These are phyloP conservation scores for Meloe dianella DNA, from an alignment of 2,888 invertebrate genomes.

Conservation along the genomic window DNA sequence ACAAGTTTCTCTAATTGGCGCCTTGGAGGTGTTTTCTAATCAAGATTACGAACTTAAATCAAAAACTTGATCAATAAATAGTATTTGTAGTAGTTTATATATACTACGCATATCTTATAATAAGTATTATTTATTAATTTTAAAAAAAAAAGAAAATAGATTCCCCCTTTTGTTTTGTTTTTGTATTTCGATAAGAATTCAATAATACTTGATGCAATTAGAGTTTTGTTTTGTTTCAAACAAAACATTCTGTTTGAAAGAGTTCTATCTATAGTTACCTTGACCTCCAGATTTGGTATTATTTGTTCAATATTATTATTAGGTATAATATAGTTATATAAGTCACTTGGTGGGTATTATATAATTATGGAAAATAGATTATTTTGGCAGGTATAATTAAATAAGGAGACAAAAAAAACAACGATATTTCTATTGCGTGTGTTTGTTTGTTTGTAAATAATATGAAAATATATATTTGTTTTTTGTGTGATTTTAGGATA, in stretches of 20 bases:
- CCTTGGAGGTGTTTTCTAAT: no score
- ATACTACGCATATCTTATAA: no score
- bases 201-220: background rate
- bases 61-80: no score
- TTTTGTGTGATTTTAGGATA: constrained; percentile 31
- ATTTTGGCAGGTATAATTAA: background rate
- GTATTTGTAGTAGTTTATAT: no score
- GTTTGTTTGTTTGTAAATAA: no score
- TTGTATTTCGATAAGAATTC: background rate
- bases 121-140: no score
- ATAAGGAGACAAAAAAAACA: background rate
- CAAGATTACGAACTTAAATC: no score
- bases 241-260: background rate
- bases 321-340: background rate
- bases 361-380: background rate
- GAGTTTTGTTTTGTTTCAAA: background rate
- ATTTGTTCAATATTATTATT: constrained; percentile 6
- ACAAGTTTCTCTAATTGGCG: no score
- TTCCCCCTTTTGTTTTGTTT: no score
- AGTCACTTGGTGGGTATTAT: background rate
- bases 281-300: background rate
- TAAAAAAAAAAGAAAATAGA: no score
- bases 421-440: background rate
- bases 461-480: no score
- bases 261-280: background rate